Evolutionary conservation across 1,140 invertebrate genomes (phyloP).

Genomic region (Nebria ingens): DNA sequence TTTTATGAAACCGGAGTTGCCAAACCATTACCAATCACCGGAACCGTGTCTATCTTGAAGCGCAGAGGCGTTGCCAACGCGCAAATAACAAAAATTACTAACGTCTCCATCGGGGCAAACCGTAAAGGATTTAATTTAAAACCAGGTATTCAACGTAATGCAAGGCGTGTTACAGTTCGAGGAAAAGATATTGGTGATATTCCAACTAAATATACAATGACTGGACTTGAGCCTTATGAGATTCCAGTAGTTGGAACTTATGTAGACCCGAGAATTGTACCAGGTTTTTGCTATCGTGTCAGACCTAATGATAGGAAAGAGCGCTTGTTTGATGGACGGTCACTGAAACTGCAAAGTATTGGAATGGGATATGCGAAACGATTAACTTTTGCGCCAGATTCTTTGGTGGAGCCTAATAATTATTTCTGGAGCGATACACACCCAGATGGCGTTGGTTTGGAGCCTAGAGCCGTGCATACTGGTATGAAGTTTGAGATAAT

Average conservation of each 20-base stretch:
- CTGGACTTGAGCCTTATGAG: conserved; percentile 56
- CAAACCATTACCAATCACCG: conserved; percentile 45
- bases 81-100: conserved; percentile 41
- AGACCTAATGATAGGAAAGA: conserved; percentile 48
- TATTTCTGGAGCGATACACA: conserved; percentile 72
- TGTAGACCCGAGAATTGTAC: conserved; percentile 58
- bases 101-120: conserved; percentile 46
- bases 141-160: conserved; percentile 48
- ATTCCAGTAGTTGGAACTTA: conserved; percentile 66
- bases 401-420: conserved; percentile 51
- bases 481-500: conserved; percentile 53
- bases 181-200: conserved; percentile 50
- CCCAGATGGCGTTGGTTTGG: conserved; percentile 59
- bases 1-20: conserved; percentile 51
- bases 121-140: conserved; percentile 48
- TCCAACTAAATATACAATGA: conserved; percentile 54
- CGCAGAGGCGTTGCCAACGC: conserved; percentile 35
- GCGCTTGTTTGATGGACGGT: conserved; percentile 52
- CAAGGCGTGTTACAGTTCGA: conserved; percentile 46
- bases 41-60: conserved; percentile 44
- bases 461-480: conserved; percentile 50
- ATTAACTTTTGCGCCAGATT: conserved; percentile 59
- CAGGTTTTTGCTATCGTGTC: conserved; percentile 63
- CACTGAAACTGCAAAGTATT: conserved; percentile 51
- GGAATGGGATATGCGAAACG: conserved; percentile 68